Percentiles rank a stretch among this genome's conserved stretches.
Evolutionary conservation across 2,888 invertebrate species (phyloP).

Genomic region (Lissonota sp.): DNA sequence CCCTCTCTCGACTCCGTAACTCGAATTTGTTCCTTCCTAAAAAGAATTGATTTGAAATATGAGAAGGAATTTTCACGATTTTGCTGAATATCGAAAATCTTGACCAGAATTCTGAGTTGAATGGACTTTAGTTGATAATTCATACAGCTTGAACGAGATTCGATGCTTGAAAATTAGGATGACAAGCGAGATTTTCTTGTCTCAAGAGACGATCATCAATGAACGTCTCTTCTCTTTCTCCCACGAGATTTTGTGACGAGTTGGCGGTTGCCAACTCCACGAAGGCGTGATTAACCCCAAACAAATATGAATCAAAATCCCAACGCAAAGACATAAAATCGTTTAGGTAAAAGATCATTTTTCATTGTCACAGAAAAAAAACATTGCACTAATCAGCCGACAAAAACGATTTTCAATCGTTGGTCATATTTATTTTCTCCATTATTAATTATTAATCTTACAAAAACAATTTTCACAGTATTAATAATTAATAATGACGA

Average conservation of each 20-base stretch:
- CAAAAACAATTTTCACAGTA: no score
- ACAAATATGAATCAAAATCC: conserved; percentile 17
- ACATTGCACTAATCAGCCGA: not conserved
- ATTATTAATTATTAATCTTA: no score
- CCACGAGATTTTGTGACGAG: conserved; percentile 6
- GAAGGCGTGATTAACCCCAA: conserved; percentile 2
- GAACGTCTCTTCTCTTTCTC: conserved; percentile 16
- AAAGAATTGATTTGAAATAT: no score
- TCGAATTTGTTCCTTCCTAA: no score
- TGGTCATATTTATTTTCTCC: no score
- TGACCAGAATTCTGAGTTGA: no score
- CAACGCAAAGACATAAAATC: not conserved
- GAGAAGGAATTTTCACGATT: no score
- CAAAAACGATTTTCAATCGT: not conserved
- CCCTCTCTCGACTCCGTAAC: no score
- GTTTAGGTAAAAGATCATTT: not conserved
- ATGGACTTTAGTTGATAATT: no score
- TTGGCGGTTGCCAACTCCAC: conserved; percentile 44
- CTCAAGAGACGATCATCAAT: conserved; percentile 48
- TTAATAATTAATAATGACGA: no score
- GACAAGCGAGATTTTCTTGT: conserved; percentile 45
- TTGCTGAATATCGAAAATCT: no score
- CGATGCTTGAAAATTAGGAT: not conserved
- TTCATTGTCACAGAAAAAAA: not conserved
- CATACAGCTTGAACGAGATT: no score